Percentiles rank a stretch among this genome's conserved stretches.
Evolutionary conservation across 1,140 invertebrate species (phyloP).

Genomic region (Drosophila equinoxialis): DNA sequence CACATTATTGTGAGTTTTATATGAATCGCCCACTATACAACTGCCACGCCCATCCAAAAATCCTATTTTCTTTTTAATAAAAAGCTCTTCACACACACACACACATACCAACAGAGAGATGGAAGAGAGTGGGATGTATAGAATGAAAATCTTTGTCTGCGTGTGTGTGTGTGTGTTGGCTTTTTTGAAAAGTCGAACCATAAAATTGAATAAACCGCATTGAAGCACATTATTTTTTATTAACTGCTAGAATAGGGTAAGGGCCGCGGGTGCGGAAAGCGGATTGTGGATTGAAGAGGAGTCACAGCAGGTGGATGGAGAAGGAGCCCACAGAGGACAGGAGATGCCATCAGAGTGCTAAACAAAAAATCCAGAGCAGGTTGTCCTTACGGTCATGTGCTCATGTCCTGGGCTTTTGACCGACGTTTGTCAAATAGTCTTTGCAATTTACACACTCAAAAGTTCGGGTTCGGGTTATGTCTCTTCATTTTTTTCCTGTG

Average conservation of each 20-base stretch:
- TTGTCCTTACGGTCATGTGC: conserved; percentile 55
- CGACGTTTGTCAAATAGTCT: conserved; percentile 80
- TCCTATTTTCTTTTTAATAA: conserved; percentile 80
- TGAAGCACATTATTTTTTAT: conserved; percentile 81
- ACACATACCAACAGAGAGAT: neutral
- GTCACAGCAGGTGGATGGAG: conserved; percentile 2
- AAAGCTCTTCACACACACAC: conserved; percentile 33
- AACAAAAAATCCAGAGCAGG: conserved; percentile 75
- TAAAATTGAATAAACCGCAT: conserved; percentile 81
- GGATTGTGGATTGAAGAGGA: neutral
- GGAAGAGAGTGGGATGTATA: neutral
- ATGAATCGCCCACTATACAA: conserved; percentile 20
- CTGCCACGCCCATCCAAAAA: conserved; percentile 69
- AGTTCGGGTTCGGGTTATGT: conserved; percentile 39
- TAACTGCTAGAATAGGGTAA: conserved; percentile 55
- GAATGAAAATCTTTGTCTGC: conserved; percentile 27
- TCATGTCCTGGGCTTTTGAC: conserved; percentile 70
- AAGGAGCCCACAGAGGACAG: conserved; percentile 22
- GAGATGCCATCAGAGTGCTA: conserved; percentile 66
- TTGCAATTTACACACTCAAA: conserved; percentile 79
- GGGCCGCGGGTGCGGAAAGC: conserved; percentile 6
- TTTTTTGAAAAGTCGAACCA: conserved; percentile 78
- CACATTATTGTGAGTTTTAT: conserved; percentile 21
- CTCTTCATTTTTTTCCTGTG: conserved; percentile 1
- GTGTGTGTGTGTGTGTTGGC: conserved; percentile 49